These are phyloP conservation scores for Dinoponera quadriceps DNA, from an alignment of 1,140 invertebrate species.

Conservation along the genomic window DNA sequence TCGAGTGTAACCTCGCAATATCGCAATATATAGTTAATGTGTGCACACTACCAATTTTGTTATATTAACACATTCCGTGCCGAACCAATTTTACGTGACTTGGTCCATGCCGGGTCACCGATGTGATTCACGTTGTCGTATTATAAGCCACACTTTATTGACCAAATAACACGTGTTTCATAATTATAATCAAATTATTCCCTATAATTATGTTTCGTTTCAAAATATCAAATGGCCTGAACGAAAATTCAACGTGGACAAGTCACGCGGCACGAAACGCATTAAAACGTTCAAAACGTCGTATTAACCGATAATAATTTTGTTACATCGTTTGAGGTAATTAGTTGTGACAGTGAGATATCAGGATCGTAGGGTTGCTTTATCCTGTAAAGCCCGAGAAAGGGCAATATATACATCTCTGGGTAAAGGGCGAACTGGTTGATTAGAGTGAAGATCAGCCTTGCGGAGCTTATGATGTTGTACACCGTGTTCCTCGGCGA, in stretches of 20 bases:
- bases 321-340: background rate
- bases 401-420: background rate
- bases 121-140: too few species aligned
- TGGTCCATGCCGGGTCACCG: too few species aligned
- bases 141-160: too few species aligned
- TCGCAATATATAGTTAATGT: too few species aligned
- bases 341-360: conserved; percentile 7
- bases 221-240: background rate
- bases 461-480: background rate
- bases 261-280: too few species aligned
- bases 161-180: too few species aligned
- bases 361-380: background rate
- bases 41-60: too few species aligned
- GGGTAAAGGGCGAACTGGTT: background rate
- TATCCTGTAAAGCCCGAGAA: background rate
- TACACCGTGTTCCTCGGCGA: background rate
- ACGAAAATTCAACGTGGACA: too few species aligned
- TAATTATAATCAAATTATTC: too few species aligned
- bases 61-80: too few species aligned
- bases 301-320: conserved; percentile 6
- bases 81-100: too few species aligned
- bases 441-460: conserved; percentile 14
- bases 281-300: too few species aligned
- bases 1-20: background rate
- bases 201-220: background rate